Conservation (phyloP, 2,888 invertebrate genomes). For the Halictus ligatus region DNA sequence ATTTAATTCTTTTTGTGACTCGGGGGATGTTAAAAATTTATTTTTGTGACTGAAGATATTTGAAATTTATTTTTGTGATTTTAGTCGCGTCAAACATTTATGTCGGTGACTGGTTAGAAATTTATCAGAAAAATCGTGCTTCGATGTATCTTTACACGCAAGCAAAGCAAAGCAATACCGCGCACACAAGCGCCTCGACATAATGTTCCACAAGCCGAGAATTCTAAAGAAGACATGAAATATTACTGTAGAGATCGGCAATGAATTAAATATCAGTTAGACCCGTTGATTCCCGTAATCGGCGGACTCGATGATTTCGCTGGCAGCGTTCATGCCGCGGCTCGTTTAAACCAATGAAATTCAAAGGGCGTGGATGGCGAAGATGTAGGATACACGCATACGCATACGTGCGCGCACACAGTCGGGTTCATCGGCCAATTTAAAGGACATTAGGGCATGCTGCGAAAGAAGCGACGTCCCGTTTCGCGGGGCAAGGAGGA, state of each 20-base stretch:
- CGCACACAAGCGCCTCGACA: neutral
- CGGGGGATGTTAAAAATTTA: too few species aligned
- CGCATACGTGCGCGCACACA: neutral
- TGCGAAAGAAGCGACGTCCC: slow-evolving; percentile 22
- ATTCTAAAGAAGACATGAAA: neutral
- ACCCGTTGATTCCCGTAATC: neutral
- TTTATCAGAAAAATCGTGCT: too few species aligned
- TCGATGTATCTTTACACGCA: too few species aligned
- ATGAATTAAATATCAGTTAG: neutral
- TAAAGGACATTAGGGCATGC: slow-evolving; percentile 52
- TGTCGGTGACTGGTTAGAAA: too few species aligned
- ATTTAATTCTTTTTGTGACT: too few species aligned
- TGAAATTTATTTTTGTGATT: too few species aligned
- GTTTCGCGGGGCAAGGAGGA: neutral
- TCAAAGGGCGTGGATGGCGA: slow-evolving; percentile 1
- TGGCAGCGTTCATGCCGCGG: neutral
- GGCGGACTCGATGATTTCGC: neutral
- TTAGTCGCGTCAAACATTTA: too few species aligned
- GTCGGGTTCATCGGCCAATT: slow-evolving; percentile 50
- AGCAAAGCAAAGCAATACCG: too few species aligned
- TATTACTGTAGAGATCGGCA: neutral
- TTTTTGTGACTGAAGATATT: too few species aligned
- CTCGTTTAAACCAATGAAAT: slow-evolving; percentile 21
- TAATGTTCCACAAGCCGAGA: too few species aligned
- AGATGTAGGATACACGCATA: neutral